Evolutionary conservation across 1,140 invertebrate genomes (phyloP).

Genomic region (Bicyclus anynana): DNA sequence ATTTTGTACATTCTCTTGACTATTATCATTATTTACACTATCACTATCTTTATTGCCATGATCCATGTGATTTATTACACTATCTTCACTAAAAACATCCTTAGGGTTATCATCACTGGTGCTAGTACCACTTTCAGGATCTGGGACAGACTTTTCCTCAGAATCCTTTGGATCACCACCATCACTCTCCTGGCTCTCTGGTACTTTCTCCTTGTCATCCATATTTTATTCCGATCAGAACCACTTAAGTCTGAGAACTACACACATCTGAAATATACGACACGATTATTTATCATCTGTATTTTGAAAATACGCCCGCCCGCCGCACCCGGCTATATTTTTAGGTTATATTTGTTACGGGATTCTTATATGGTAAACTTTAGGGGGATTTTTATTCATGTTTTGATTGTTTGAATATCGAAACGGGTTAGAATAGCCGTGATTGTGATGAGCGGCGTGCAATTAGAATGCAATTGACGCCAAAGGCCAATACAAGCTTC

Average conservation of each 20-base stretch:
- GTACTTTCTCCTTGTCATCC: conserved; percentile 53
- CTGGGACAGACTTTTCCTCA: not conserved
- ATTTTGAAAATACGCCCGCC: not conserved
- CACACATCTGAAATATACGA: conserved; percentile 53
- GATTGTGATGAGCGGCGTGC: not conserved
- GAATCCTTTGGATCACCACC: conserved; percentile 21
- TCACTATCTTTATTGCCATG: conserved; percentile 47
- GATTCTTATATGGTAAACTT: conserved; percentile 4
- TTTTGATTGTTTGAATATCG: not conserved
- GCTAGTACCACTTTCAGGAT: conserved; percentile 20
- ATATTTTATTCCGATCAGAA: conserved; percentile 51
- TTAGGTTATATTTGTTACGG: conserved; percentile 46
- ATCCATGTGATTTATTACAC: conserved; percentile 56
- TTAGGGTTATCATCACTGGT: conserved; percentile 12
- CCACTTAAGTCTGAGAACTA: conserved; percentile 20
- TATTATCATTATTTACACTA: conserved; percentile 32
- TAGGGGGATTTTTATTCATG: not conserved
- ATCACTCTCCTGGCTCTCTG: conserved; percentile 33
- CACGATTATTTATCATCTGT: not conserved
- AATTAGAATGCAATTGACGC: conserved; percentile 23
- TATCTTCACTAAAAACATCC: conserved; percentile 21
- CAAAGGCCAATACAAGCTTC: conserved; percentile 18
- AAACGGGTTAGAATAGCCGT: not conserved
- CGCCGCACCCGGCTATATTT: conserved; percentile 53
- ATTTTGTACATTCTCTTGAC: conserved; percentile 14